phyloP scores from a whole-genome alignment of 2,888 invertebrate genomes.

The Unio pictorum region DNA sequence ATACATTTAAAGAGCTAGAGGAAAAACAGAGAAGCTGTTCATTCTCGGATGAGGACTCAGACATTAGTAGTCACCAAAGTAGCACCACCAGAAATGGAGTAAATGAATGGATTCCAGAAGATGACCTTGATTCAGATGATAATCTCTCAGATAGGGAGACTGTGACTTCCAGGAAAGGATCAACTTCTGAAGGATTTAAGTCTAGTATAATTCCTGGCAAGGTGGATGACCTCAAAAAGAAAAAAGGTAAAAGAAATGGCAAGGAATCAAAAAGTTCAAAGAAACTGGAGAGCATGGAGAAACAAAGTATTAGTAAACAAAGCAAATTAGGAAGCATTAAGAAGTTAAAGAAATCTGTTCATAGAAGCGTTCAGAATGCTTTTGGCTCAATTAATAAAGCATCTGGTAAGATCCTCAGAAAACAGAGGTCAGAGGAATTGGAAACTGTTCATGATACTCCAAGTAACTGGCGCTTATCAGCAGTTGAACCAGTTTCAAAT shows the following conservation, averaged over 20 bases:
- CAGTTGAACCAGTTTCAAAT: slow-evolving; percentile 4
- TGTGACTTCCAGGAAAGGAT: slow-evolving; percentile 25
- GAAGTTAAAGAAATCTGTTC: slow-evolving; percentile 53
- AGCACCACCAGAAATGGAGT: no score
- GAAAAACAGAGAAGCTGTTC: no score
- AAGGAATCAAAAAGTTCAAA: slow-evolving; percentile 23
- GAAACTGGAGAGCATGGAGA: slow-evolving; percentile 13
- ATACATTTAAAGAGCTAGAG: no score
- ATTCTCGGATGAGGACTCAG: no score
- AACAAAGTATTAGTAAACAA: slow-evolving; percentile 23
- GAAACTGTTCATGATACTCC: slow-evolving; percentile 34
- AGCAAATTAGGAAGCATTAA: slow-evolving; percentile 54
- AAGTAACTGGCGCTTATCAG: slow-evolving; percentile 32
- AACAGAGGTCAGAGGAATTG: slow-evolving; percentile 47
- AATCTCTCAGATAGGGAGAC: slow-evolving; percentile 45
- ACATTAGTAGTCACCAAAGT: no score
- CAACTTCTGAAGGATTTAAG: slow-evolving; percentile 51
- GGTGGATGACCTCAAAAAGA: slow-evolving; percentile 43
- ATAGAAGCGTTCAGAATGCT: slow-evolving; percentile 51
- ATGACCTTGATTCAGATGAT: slow-evolving; percentile 62
- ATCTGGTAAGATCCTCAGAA: slow-evolving; percentile 50
- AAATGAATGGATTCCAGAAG: slow-evolving; percentile 58
- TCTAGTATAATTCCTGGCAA: slow-evolving; percentile 49
- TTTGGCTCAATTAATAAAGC: slow-evolving; percentile 59
- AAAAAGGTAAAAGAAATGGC: slow-evolving; percentile 21